Evolutionary conservation across 2,797 vertebrate species (phyloP), one percentile per base, ranked within the genome.

Genomic region (Limosa lapponica): DNA sequence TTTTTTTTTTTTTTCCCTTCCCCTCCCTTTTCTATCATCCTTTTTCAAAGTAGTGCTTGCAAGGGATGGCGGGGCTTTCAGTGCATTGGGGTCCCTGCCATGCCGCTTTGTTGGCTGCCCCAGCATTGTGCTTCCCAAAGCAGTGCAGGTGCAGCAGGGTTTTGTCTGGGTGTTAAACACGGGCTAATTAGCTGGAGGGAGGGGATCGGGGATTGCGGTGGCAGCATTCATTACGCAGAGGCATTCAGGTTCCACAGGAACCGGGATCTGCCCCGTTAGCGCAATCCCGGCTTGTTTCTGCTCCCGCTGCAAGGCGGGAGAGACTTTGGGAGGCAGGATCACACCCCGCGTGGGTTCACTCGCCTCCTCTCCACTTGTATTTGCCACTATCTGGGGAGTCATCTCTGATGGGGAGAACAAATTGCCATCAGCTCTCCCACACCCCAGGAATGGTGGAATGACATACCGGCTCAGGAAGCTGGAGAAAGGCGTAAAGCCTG

Each of bases 141-240:
- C 96, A n/a, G 62, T 86, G 92, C 97, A 97, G 97, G 96, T 97
- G 97, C 97, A 96, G 83, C 71, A 3, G 66, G 72, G 91, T 82
- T 97, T 96, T 97, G 94, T 96, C 89, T 6, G 90, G 30, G 17
- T 90, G 90, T 90, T 94, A 78, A 92, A 87, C 62, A 5, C 8
- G 0, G 86, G 34, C 41, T 97, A 97, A 97, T 97, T 87, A 96
- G 94, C 49, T 2, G 0, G 57, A 87, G 66, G 81, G 94, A 96
- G 83, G 94, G 66, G 65, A 91, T 65, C 0, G 10, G 51, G 52
- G 82, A 70, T 43, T 64, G 64, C 7, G 1, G 73, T 5, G 0
- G 28, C 23, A 55, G 46, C 65, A 54, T 90, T 90, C 87, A 46
- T 88, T 64, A 13, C 82, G 70, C 65, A n/a, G 27, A 62, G 43